Base-by-base conservation (phyloP, 2,797 vertebrate genomes). In the Borostomias antarcticus region DNA sequence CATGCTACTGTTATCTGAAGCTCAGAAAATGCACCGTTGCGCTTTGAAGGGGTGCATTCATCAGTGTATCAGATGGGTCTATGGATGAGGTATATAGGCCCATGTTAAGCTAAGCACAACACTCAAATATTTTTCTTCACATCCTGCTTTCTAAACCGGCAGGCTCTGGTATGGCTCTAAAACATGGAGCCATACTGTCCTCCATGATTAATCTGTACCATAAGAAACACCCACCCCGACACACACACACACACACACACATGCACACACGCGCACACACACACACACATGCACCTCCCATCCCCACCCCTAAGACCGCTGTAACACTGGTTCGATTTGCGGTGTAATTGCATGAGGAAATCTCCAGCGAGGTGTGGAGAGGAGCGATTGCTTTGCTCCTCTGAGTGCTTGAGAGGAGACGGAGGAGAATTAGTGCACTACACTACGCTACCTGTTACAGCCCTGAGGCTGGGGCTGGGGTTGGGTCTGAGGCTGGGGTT, bases 241-340 rank as follows among this genome's bases (percentile, higher is more conserved):
- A 64, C 72, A 62, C 71, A 69, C 58, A 62, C 26, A 59, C 66
- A 72, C 63, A 30, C 13, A 29, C 28, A 54, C n/a, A n/a, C n/a
- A n/a, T n/a, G 33, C 6, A 11, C 57, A 5, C 32, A 40, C 33
- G 13, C 19, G 64, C 57, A 33, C 50, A n/a, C 53, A 3, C n/a
- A 17, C 33, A 37, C 9, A 13, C n/a, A 21, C 62, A 5, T 29
- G 29, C 19, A 25, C 37, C 61, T n/a, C 56, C 28, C 5, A 57
- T 67, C 64, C 62, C 43, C 37, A 58, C 64, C n/a, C 32, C 32
- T 43, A 72, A 66, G 71, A 76, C 77, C 82, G 71, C 74, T 47
- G 72, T 73, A 76, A 76, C 72, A 79, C 82, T 85, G 80, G 82
- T 85, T 88, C 82, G 78, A 88, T 84, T 81, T 81, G 78, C 70